Evolutionary conservation across 53 echinoderm and acorn worm genomes (phyloP), one percentile per base, ranked within the genome.

Genomic region (Crossaster papposus): DNA sequence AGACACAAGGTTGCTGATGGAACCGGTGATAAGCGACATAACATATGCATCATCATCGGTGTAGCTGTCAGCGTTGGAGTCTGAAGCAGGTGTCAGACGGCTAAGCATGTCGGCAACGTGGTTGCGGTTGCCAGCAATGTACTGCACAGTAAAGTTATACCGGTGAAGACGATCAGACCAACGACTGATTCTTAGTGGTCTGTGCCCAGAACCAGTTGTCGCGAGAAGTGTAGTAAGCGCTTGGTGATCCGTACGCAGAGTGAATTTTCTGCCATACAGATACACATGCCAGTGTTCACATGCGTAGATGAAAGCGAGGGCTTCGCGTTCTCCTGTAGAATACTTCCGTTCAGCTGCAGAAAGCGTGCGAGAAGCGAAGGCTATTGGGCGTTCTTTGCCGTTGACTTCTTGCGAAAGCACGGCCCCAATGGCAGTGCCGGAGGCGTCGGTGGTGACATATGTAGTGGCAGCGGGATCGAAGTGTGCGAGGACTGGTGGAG

Each of bases 271-370:
- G 30, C 93, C 90, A 28, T 81, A 92, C 26, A 90, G 63, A 63
- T 92, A 93, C 26, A 86, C 68, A 62, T n/a, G 90, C 90, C 90
- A 93, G 36, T 93, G 90, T 81, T 93, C 92, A 54, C 83, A 84
- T 26, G 92, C n/a, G n/a, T n/a, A n/a, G n/a, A n/a, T n/a, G n/a
- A n/a, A n/a, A n/a, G n/a, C n/a, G n/a, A n/a, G n/a, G n/a, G n/a
- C n/a, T n/a, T n/a, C n/a, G n/a, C n/a, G n/a, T n/a, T n/a, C n/a
- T n/a, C n/a, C n/a, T n/a, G n/a, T n/a, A n/a, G n/a, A n/a, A n/a
- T n/a, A n/a, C n/a, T n/a, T n/a, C n/a, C n/a, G n/a, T n/a, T n/a
- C n/a, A n/a, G n/a, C n/a, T n/a, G n/a, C n/a, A n/a, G n/a, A n/a
- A n/a, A n/a, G n/a, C n/a, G n/a, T n/a, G n/a, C n/a, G n/a, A n/a